These are phyloP conservation scores for Sardina pilchardus DNA, from an alignment of 2,113 vertebrate genomes.

Conservation along the genomic window DNA sequence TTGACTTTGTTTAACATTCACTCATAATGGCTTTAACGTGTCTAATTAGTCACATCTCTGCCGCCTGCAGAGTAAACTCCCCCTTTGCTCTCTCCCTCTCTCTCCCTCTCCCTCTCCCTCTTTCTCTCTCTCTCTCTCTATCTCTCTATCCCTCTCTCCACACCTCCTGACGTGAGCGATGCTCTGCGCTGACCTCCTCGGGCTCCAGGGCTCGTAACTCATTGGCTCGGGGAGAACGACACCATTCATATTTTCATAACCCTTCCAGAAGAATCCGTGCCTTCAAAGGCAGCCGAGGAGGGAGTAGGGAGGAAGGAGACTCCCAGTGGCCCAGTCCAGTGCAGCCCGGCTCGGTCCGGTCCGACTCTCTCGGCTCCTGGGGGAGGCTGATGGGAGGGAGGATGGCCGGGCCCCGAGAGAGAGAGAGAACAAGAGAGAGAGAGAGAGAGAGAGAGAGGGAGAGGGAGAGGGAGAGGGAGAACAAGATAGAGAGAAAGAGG, in stretches of 20 bases:
- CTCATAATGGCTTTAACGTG: not conserved
- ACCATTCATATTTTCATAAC: constrained; percentile 70
- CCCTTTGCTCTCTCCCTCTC: not conserved
- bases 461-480: constrained; percentile 5
- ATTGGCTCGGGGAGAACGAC: not conserved
- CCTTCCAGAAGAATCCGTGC: constrained; percentile 28
- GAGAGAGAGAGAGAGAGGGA: constrained; percentile 9
- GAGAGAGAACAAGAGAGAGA: constrained; percentile 15
- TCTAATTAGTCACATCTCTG: not conserved
- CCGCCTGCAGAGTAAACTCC: not conserved
- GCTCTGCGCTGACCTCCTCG: not conserved
- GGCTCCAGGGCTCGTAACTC: not conserved
- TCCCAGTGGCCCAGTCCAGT: not conserved
- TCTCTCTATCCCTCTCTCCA: not conserved
- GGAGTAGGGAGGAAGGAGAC: not conserved
- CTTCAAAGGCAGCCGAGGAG: constrained; percentile 14
- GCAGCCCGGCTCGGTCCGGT: no score
- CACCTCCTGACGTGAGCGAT: not conserved
- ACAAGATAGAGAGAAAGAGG: not conserved
- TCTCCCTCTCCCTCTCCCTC: not conserved
- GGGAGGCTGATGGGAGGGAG: not conserved
- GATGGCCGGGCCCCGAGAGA: not conserved
- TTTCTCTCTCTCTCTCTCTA: not conserved
- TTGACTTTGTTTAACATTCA: not conserved
- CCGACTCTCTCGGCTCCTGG: not conserved